Conservation (phyloP, 2,797 vertebrate genomes). For the Thripadectes ignobilis region DNA sequence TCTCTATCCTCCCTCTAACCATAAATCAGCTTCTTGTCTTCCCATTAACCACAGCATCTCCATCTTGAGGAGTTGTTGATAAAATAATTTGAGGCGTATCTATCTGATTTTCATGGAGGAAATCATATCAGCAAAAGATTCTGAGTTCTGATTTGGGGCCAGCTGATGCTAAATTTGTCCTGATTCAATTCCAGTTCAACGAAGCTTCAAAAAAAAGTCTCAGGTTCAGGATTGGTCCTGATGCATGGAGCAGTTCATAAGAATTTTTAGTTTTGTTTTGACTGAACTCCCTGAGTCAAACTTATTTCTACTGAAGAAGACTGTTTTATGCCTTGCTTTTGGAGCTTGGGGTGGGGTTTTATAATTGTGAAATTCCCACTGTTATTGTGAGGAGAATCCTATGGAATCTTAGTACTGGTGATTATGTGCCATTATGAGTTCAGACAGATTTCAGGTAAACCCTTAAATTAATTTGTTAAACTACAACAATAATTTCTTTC, state of each 20-base stretch:
- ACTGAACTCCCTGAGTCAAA: not conserved
- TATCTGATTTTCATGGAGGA: not conserved
- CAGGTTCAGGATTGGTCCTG: not conserved
- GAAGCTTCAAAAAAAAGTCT: not conserved
- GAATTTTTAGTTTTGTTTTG: not conserved
- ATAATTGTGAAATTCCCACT: not conserved
- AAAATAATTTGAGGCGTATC: not conserved
- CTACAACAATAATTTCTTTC: not conserved
- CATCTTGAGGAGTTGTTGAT: not conserved
- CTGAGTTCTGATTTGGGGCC: not conserved
- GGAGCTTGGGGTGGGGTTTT: rapidly evolving
- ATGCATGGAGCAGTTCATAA: not conserved
- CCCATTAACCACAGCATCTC: not conserved
- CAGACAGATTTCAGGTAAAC: not conserved
- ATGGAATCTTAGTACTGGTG: not conserved
- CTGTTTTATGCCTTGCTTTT: not conserved
- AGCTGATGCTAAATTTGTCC: not conserved
- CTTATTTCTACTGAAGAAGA: not conserved
- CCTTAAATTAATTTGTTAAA: not conserved
- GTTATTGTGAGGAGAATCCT: not conserved
- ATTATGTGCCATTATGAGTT: not conserved
- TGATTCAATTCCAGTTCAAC: not conserved
- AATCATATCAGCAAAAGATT: not conserved
- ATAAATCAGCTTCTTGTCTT: not conserved
- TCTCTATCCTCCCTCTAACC: not conserved